These are phyloP conservation scores for Halcyon leucocephala DNA, from an alignment of 2,797 vertebrate genomes.

Conservation along the genomic window DNA sequence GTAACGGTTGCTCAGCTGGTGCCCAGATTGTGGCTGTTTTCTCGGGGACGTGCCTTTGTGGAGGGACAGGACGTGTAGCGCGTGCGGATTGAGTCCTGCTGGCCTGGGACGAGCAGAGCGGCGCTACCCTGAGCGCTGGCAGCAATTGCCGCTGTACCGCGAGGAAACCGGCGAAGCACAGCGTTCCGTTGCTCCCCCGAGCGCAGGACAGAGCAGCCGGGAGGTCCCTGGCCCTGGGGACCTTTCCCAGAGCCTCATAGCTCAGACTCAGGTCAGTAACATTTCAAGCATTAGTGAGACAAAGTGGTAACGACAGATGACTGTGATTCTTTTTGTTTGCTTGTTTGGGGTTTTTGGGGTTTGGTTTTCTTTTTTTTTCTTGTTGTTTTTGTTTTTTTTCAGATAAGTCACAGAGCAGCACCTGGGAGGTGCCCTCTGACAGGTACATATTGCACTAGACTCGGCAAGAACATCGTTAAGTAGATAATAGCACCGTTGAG, in stretches of 20 bases:
- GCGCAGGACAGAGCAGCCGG: background rate
- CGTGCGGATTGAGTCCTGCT: background rate
- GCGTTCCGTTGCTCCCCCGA: background rate
- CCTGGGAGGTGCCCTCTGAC: background rate
- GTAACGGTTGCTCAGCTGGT: background rate
- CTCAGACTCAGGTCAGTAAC: background rate
- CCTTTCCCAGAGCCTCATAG: background rate
- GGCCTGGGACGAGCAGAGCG: background rate
- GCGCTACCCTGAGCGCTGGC: background rate
- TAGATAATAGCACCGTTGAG: slow-evolving; percentile 70
- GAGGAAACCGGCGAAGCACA: background rate
- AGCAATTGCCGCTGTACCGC: background rate
- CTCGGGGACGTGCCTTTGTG: background rate
- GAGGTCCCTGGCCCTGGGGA: background rate
- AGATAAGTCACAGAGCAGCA: slow-evolving; percentile 27
- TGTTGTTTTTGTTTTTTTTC: background rate
- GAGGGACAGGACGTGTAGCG: background rate
- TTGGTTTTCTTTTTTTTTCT: background rate
- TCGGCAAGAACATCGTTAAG: slow-evolving; percentile 41
- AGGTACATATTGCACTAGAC: slow-evolving; percentile 75
- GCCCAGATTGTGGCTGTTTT: background rate
- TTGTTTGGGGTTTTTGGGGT: background rate
- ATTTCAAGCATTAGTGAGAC: slow-evolving; percentile 57
- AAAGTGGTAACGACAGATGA: slow-evolving; percentile 51
- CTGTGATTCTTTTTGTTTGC: background rate